Evolutionary conservation across 37 sponge, comb jelly and placozoan genomes (phyloP).

Genomic region (Corticium candelabrum): DNA sequence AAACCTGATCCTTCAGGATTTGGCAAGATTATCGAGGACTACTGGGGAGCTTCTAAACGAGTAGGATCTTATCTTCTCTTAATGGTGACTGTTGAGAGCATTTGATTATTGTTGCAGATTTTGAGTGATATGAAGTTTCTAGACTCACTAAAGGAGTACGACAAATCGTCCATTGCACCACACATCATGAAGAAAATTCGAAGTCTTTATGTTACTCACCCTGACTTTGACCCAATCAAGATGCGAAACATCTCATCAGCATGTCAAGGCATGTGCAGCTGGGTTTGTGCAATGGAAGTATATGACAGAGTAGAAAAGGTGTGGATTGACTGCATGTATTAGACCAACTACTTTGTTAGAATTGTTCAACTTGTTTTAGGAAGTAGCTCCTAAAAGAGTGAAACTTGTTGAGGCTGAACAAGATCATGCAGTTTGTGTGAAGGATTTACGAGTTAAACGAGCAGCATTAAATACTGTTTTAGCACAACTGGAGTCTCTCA

Average conservation of each 20-base stretch:
- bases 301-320: background rate
- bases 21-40: constrained; percentile 96
- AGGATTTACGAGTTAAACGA: background rate
- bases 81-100: too few relatives aligned
- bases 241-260: background rate
- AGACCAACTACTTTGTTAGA: background rate
- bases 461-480: background rate
- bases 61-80: too few relatives aligned
- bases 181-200: constrained; percentile 90
- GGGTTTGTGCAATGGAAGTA: background rate
- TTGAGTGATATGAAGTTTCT: constrained; percentile 93
- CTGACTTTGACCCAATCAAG: constrained; percentile 1
- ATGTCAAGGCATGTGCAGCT: constrained; percentile 2
- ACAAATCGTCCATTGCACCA: constrained; percentile 88
- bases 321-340: background rate
- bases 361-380: background rate
- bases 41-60: constrained; percentile 88
- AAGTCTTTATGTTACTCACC: constrained; percentile 41
- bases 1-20: constrained; percentile 88
- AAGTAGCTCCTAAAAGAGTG: background rate
- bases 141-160: constrained; percentile 80
- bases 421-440: background rate
- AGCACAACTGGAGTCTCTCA: background rate
- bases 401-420: background rate
- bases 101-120: constrained; percentile 22